phyloP scores from a whole-genome alignment of 1,140 invertebrate species.

The Helicoverpa armigera region DNA sequence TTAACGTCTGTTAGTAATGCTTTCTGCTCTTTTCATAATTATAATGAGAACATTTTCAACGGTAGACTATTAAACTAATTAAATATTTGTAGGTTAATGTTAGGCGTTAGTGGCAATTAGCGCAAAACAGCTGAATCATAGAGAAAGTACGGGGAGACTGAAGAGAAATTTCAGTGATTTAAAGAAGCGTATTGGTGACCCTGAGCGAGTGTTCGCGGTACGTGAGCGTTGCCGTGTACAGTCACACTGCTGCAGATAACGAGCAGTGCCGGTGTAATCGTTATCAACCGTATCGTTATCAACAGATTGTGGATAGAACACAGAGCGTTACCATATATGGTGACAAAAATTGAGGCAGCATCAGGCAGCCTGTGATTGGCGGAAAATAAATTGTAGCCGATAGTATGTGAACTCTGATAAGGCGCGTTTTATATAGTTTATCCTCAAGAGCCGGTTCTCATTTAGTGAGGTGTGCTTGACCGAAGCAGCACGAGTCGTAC shows the following conservation, averaged over 20 bases:
- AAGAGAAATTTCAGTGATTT: conserved; percentile 52
- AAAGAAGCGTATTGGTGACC: conserved; percentile 24
- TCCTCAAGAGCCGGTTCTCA: conserved; percentile 72
- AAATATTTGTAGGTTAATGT: conserved; percentile 65
- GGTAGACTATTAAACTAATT: conserved; percentile 57
- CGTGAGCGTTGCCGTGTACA: conserved; percentile 45
- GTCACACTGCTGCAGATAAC: conserved; percentile 59
- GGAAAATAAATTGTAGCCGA: conserved; percentile 72
- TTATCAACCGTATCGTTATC: conserved; percentile 75
- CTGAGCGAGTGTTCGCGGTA: conserved; percentile 31
- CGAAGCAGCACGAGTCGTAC: conserved; percentile 72
- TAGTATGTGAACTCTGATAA: conserved; percentile 81
- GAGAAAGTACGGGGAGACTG: conserved; percentile 63
- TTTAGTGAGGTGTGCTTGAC: conserved; percentile 77
- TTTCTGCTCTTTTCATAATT: conserved; percentile 59
- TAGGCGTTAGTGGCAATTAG: conserved; percentile 60
- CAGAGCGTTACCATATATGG: conserved; percentile 82
- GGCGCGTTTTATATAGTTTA: conserved; percentile 82
- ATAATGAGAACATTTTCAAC: conserved; percentile 52
- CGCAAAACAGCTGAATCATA: conserved; percentile 65
- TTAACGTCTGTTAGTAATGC: conserved; percentile 50
- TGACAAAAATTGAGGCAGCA: conserved; percentile 74
- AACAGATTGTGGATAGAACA: conserved; percentile 65
- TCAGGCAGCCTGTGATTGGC: conserved; percentile 71
- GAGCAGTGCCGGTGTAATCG: conserved; percentile 58